Evolutionary conservation across 2,888 invertebrate species (phyloP), one percentile per base, ranked within the genome.

Genomic region (Drosophila quinaria): DNA sequence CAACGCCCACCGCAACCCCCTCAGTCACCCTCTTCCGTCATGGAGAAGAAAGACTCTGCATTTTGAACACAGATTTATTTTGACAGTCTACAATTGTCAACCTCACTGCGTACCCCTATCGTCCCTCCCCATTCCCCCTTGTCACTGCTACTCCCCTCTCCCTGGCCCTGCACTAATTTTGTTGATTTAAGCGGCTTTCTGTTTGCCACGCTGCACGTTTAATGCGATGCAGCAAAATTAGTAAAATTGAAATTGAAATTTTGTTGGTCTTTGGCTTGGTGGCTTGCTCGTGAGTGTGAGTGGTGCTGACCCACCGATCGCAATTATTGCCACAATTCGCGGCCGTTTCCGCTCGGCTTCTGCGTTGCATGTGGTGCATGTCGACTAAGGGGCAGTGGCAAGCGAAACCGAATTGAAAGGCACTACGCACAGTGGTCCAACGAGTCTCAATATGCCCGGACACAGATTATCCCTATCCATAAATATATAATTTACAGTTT

Each of bases 281-380:
- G 61, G 15, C 31, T 65, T 29, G 22, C 9, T 39, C 47, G 46
- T 69, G 49, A 29, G 29, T 8, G 31, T 35, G 35, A 60, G 67
- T 72, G 39, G 39, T 47, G 44, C 55, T 65, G 64, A 61, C 64
- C 60, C 47, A 71, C 61, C 77, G 49, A 77, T 62, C 52, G 69
- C 62, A 72, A 74, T 73, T 78, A 77, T 76, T 78, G 81, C 87
- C 66, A 87, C 84, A 79, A 77, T 81, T 84, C 78, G 78, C 64
- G 74, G 74, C 75, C 78, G 74, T 87, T 86, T 89, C 87, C 82
- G 85, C 74, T 87, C 65, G 37, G 60, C 29, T 52, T 52, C 55
- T 61, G 74, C 62, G 69, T 29, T 59, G 63, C 68, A 62, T 64
- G 71, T 55, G 72, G 59, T 33, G 61, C 50, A 51, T 25, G 47